Percentiles rank a stretch among this genome's conserved stretches.
Conservation (phyloP, 2,113 vertebrate species). For the Mastomys coucha region DNA sequence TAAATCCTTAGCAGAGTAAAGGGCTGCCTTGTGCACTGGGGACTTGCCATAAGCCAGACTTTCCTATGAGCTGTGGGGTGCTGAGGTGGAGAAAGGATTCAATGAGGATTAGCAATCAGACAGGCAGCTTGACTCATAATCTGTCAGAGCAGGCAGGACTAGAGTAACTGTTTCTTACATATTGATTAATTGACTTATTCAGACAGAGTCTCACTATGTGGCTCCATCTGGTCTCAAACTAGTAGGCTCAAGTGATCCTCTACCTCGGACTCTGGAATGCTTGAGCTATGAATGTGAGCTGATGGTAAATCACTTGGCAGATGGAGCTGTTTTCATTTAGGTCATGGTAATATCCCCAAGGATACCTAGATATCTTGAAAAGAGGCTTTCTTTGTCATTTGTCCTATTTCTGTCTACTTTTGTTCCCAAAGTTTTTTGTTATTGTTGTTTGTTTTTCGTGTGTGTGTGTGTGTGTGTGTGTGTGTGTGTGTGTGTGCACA, state of each 20-base stretch:
- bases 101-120: neutral
- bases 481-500: no score
- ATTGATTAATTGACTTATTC: neutral
- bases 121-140: no score
- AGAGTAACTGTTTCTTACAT: neutral
- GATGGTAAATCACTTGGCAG: neutral
- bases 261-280: neutral
- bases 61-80: neutral
- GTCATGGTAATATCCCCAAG: neutral
- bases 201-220: neutral
- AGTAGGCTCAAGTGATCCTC: neutral
- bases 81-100: neutral
- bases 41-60: neutral
- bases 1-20: neutral
- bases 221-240: neutral
- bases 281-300: neutral
- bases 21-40: rapidly evolving
- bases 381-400: neutral
- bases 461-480: no score
- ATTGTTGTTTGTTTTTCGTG: neutral
- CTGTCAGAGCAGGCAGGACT: no score
- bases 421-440: neutral
- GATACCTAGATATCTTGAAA: neutral
- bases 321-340: neutral
- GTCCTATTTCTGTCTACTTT: rapidly evolving